phyloP scores from a whole-genome alignment of 2,888 invertebrate genomes.

The Gisinianus flammeolus region DNA sequence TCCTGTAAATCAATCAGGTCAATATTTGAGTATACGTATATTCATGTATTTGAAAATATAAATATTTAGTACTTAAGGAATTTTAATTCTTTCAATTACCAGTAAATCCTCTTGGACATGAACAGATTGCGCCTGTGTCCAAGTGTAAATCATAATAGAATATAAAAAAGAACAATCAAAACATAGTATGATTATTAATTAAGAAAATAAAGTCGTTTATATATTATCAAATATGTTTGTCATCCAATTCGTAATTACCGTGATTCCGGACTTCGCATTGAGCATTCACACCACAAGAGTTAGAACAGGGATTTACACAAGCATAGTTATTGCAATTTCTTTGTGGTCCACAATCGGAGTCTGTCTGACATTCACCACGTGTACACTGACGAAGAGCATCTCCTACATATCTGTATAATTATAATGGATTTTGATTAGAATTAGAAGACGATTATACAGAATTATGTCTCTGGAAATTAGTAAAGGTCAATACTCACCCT shows the following conservation, averaged over 20 bases:
- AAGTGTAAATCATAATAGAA: neutral
- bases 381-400: conserved; percentile 73
- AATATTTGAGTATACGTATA: conserved; percentile 38
- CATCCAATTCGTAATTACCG: no score
- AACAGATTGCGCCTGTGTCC: conserved; percentile 58
- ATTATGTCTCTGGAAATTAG: neutral
- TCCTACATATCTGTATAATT: conserved; percentile 63
- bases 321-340: conserved; percentile 78
- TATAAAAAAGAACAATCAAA: neutral
- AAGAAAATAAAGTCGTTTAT: neutral
- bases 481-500: conserved; percentile 7
- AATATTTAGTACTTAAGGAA: conserved; percentile 15
- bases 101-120: conserved; percentile 40
- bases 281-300: conserved; percentile 72
- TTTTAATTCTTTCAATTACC: conserved; percentile 37
- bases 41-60: neutral
- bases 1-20: conserved; percentile 46
- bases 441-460: conserved; percentile 7
- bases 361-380: conserved; percentile 79
- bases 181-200: neutral
- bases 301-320: conserved; percentile 63
- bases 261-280: conserved; percentile 77
- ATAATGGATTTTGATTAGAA: neutral
- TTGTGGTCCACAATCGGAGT: conserved; percentile 76
- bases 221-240: no score